Evolutionary conservation across 2,888 invertebrate genomes (phyloP).

Genomic region (Agriopis leucophaearia): DNA sequence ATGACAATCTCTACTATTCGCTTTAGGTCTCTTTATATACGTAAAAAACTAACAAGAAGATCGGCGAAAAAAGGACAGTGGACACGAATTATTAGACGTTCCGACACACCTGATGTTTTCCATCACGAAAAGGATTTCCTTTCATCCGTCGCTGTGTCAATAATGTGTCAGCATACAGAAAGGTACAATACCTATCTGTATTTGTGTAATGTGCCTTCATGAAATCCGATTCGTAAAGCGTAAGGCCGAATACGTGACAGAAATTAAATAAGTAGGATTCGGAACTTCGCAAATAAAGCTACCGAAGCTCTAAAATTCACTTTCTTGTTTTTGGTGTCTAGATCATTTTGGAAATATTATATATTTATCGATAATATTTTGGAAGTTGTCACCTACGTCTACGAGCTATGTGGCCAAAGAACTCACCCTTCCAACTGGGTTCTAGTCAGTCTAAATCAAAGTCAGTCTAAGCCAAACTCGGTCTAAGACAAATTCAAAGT

Average conservation of each 20-base stretch:
- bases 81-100: slow-evolving; percentile 1
- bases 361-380: too few relatives aligned
- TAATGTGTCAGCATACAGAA: slow-evolving; percentile 9
- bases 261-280: slow-evolving; percentile 19
- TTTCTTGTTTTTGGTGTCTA: neutral
- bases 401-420: too few relatives aligned
- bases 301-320: neutral
- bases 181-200: neutral
- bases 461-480: too few relatives aligned
- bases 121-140: slow-evolving; percentile 4
- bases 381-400: too few relatives aligned
- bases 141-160: slow-evolving; percentile 4
- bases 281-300: slow-evolving; percentile 8
- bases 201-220: slow-evolving; percentile 6
- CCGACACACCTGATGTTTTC: slow-evolving; percentile 7
- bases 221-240: slow-evolving; percentile 16
- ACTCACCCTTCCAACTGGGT: too few relatives aligned
- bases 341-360: neutral
- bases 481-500: too few relatives aligned
- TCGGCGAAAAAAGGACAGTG: neutral
- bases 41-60: neutral
- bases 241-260: slow-evolving; percentile 20
- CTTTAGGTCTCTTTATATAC: neutral
- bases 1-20: neutral
- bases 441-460: too few relatives aligned